Evolutionary conservation across 37 sponge, comb jelly and placozoan species (phyloP), one percentile per base, ranked within the genome.

Genomic region (Halichondria panicea): DNA sequence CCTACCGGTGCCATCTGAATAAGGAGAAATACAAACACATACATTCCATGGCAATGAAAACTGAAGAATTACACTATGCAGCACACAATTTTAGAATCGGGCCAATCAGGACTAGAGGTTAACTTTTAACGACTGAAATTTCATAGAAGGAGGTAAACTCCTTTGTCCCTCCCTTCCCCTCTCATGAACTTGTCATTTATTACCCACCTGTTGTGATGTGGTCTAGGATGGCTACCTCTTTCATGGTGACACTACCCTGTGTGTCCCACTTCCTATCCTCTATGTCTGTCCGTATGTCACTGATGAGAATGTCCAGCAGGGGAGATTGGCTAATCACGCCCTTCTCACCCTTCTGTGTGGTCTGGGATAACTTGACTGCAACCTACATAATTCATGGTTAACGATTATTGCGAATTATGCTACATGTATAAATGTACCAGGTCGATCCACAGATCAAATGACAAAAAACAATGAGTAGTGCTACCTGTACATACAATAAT

Each of bases 211-310:
- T 56, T 2, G 77, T 80, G 46, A 76, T 80, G 73, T 90, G 52
- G 63, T 90, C 91, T 4, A 85, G 54, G 53, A 90, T 27, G 4
- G 71, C 43, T 30, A 90, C 66, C 0, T 75, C 48, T 1, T 63
- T 63, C 34, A 90, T 70, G 18, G 54, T 58, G 41, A 90, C 61
- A 22, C 61, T 65, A 45, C 86, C 91, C 72, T 81, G 79, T 2
- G 76, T 62, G 62, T 90, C 91, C 86, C 86, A 90, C 56, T 70
- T 84, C 55, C 91, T 43, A 60, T 90, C 91, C 1, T 58, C 81
- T 25, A 90, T 50, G 12, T 90, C 82, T 27, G 76, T 72, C 3
- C 28, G 2, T 40, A 90, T 81, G 43, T 64, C 46, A 24, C 24
- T 56, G 57, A 89, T 46, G 4, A 56, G 64, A 27, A 83, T 75